A percentile compares a stretch with the other conserved stretches of the same genome.
phyloP scores from a whole-genome alignment of 2,888 invertebrate genomes.

The Ectemnius continuus region DNA sequence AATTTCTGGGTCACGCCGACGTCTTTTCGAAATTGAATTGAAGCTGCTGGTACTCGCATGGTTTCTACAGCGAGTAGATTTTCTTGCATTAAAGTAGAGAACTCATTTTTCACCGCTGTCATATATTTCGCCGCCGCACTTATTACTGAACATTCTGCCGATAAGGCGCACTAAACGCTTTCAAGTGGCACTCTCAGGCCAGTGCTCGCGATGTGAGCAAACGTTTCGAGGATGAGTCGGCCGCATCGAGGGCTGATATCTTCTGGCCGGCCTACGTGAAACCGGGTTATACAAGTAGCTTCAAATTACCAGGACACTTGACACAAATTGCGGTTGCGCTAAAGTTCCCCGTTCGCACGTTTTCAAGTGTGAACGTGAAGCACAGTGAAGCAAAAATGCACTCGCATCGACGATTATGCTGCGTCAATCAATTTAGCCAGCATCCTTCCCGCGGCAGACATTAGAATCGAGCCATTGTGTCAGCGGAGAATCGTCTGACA shows the following conservation, averaged over 20 bases:
- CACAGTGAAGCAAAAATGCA: constrained; percentile 10
- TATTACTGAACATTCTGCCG: no score
- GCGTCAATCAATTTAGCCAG: neutral
- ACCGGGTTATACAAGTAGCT: constrained; percentile 46
- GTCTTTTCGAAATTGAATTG: no score
- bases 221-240: constrained; percentile 25
- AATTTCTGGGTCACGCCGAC: no score
- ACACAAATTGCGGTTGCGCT: constrained; percentile 37
- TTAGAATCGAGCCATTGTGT: neutral
- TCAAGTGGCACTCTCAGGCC: no score
- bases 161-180: no score
- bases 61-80: no score
- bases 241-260: constrained; percentile 31
- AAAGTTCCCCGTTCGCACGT: constrained; percentile 26
- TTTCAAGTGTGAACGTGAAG: constrained; percentile 25
- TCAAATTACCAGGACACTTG: constrained; percentile 48
- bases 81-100: no score
- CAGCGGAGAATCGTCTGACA: neutral
- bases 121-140: no score
- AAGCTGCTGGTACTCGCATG: no score
- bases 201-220: constrained; percentile 4
- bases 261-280: constrained; percentile 31
- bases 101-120: no score
- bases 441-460: neutral
- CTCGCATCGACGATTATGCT: neutral